Conservation (phyloP, 1,140 invertebrate genomes). For the Anagrus nilaparvatae region DNA sequence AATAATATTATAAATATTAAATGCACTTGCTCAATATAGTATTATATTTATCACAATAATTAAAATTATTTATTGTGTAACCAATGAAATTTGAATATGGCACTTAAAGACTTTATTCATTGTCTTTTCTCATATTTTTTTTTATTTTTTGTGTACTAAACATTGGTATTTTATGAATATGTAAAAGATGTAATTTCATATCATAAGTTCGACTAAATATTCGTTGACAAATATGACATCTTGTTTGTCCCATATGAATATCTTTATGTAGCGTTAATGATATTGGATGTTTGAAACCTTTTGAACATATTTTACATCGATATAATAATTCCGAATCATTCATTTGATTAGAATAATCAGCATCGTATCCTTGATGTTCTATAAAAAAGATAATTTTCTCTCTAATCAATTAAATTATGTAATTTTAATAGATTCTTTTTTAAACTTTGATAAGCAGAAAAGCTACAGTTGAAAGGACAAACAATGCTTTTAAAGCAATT, state of each 20-base stretch:
- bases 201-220: conserved; percentile 54
- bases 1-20: too few relatives aligned
- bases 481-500: too few relatives aligned
- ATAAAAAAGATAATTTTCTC: too few relatives aligned
- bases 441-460: conserved; percentile 13
- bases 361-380: conserved; percentile 28
- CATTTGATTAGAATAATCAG: conserved; percentile 29
- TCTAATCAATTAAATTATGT: too few relatives aligned
- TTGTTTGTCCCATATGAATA: conserved; percentile 63
- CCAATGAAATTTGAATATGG: too few relatives aligned
- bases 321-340: conserved; percentile 42
- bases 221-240: conserved; percentile 50
- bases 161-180: conserved; percentile 42
- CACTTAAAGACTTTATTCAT: too few relatives aligned
- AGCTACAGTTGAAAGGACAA: conserved; percentile 21
- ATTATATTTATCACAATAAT: too few relatives aligned
- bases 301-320: conserved; percentile 56
- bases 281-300: conserved; percentile 66
- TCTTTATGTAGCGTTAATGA: conserved; percentile 65
- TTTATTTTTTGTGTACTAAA: conserved; percentile 23
- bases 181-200: conserved; percentile 50
- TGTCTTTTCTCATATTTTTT: conserved; percentile 18
- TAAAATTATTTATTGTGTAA: too few relatives aligned
- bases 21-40: too few relatives aligned
- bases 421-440: not conserved